A percentile compares a stretch with the other conserved stretches of the same genome.
Evolutionary conservation across 2,888 invertebrate genomes (phyloP).

Genomic region (Lasioglossum vierecki): DNA sequence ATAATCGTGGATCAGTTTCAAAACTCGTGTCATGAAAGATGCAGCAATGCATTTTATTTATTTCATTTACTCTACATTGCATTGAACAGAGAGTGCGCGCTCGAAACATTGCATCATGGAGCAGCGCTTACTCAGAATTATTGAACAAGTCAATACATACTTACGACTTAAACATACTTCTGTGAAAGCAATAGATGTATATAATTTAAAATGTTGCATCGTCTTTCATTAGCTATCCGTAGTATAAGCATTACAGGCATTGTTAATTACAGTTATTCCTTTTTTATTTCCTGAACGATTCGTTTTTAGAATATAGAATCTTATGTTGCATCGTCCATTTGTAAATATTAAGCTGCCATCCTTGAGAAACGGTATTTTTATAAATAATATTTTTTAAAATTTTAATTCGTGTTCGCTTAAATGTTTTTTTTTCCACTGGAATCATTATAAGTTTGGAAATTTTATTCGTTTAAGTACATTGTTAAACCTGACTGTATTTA

Average conservation of each 20-base stretch:
- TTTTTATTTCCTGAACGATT: conserved; percentile 9
- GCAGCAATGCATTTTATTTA: conserved; percentile 30
- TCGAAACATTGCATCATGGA: conserved; percentile 25
- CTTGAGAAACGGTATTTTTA: conserved; percentile 29
- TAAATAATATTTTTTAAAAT: conserved; percentile 36
- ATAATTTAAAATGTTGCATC: conserved; percentile 16
- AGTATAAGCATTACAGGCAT: not conserved
- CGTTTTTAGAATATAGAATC: conserved; percentile 7
- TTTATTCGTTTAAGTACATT: conserved; percentile 1
- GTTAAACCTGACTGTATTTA: conserved; percentile 19
- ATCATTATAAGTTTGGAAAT: not conserved
- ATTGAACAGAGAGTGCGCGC: conserved; percentile 20
- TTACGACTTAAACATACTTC: not conserved
- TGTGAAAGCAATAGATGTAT: conserved; percentile 6
- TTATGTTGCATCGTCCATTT: conserved; percentile 23
- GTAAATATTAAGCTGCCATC: conserved; percentile 29
- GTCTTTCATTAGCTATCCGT: conserved; percentile 14
- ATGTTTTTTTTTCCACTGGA: conserved; percentile 42
- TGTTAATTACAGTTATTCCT: conserved; percentile 14
- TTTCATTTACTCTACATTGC: conserved; percentile 19
- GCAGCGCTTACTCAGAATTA: conserved; percentile 23
- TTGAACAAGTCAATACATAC: not conserved
- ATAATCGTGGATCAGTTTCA: conserved; percentile 12
- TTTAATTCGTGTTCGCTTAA: conserved; percentile 28
- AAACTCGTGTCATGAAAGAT: conserved; percentile 6